Evolutionary conservation across 2,797 vertebrate genomes (phyloP), one percentile per base, ranked within the genome.

Genomic region (Yasuhikotakia modesta): DNA sequence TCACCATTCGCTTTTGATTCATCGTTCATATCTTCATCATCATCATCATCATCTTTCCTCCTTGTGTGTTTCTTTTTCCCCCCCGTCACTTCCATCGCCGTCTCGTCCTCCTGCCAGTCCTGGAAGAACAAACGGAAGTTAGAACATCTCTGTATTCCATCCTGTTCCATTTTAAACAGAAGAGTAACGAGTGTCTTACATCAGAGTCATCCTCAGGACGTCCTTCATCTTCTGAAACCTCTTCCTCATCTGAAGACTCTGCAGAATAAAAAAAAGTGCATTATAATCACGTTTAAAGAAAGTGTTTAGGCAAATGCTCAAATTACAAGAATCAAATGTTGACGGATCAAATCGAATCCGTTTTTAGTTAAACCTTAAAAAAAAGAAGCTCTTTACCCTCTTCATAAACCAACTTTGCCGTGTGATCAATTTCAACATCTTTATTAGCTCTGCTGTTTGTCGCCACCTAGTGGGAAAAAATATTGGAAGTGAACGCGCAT

Each of bases 391-490:
- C 85, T 90, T 95, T 86, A 98, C 98, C 97, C 84, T 99, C 97
- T 83, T 99, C 97, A 87, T 98, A 99, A n/a, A 99, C 95, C 84
- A 99, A 86, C 78, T 96, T 97, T 50, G 98, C 96, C 73, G 94
- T 94, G 87, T 93, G 94, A 87, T 92, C 94, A 66, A 95, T 84
- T 0, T 92, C 92, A 22, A 84, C 84, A n/a, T 19, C 83, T 85
- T 46, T n/a, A n/a, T 91, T 92, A 39, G 85, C 82, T 64, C 85
- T 78, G 86, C 92, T 90, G 1, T 84, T 90, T 66, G 94, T 92
- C 78, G 94, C 94, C 90, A 97, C 93, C 97, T 99, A 85, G 86
- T 85, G 89, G 87, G 65, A 0, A 80, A 17, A 68, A 55, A 35
- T 2, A 78, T 10, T 10, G 2, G 32, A 35, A 4, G n/a, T 22